A percentile compares a stretch with the other conserved stretches of the same genome.
Evolutionary conservation across 2,113 vertebrate genomes (phyloP).

Genomic region (Anarrhichthys ocellatus): DNA sequence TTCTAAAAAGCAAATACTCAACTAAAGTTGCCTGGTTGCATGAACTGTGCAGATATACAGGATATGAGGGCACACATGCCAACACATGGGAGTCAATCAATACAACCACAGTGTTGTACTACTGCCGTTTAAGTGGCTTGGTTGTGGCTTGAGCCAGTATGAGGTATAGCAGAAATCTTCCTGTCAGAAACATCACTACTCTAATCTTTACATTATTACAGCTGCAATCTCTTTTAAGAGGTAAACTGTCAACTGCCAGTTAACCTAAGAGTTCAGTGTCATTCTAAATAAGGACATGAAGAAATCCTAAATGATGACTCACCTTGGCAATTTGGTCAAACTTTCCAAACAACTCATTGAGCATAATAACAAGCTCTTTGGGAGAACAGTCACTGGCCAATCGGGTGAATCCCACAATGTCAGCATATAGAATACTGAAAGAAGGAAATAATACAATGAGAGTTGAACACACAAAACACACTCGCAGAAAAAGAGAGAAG

Average conservation of each 20-base stretch:
- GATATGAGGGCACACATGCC: neutral
- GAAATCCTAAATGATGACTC: slow-evolving; percentile 41
- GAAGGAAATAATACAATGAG: neutral
- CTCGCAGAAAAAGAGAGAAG: neutral
- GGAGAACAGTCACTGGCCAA: slow-evolving; percentile 98
- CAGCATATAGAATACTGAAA: slow-evolving; percentile 95
- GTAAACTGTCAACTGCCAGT: neutral
- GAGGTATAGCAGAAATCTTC: neutral
- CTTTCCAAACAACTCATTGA: slow-evolving; percentile 98
- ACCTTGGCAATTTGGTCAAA: slow-evolving; percentile 99
- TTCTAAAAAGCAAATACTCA: neutral
- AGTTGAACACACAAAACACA: neutral
- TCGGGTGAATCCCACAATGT: slow-evolving; percentile 96
- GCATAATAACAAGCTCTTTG: slow-evolving; percentile 95
- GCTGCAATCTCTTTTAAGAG: neutral
- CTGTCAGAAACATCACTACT: neutral
- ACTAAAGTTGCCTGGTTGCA: neutral
- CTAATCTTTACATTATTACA: neutral
- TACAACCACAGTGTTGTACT: neutral
- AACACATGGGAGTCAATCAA: neutral
- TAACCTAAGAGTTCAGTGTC: neutral
- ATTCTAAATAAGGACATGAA: neutral
- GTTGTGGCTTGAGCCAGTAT: neutral
- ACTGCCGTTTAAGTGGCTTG: neutral
- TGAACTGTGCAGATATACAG: neutral